phyloP scores from a whole-genome alignment of 2,888 invertebrate species.

The Thecophora atra region DNA sequence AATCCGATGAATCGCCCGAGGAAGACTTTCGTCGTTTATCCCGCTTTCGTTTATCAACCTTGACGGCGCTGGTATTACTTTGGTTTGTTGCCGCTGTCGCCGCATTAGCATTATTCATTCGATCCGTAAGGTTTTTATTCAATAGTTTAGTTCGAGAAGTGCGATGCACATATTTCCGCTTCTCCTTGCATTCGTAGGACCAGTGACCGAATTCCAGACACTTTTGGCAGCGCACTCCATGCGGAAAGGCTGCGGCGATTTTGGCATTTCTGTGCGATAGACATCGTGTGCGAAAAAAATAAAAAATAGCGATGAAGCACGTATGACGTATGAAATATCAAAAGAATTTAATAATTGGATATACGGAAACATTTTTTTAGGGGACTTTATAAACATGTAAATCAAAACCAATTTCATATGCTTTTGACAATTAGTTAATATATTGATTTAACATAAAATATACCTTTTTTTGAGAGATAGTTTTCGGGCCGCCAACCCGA shows the following conservation, averaged over 20 bases:
- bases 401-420: too few relatives aligned
- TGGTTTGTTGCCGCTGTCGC: conserved; percentile 37
- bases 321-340: conserved; percentile 1
- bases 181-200: conserved; percentile 90
- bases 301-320: background rate
- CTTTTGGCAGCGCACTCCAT: conserved; percentile 88
- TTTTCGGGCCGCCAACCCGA: conserved; percentile 62
- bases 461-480: conserved; percentile 63
- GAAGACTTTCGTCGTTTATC: conserved; percentile 36
- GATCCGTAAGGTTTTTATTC: conserved; percentile 71
- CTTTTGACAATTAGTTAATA: too few relatives aligned
- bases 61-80: conserved; percentile 29
- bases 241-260: conserved; percentile 74
- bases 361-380: too few relatives aligned
- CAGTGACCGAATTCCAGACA: conserved; percentile 93
- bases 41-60: conserved; percentile 41
- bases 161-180: conserved; percentile 86
- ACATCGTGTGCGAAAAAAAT: background rate
- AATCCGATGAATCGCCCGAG: conserved; percentile 43
- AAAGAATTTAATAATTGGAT: conserved; percentile 14
- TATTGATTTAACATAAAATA: too few relatives aligned
- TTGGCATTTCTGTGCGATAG: conserved; percentile 68
- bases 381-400: too few relatives aligned
- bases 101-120: background rate
- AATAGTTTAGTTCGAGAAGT: conserved; percentile 84